Conservation (phyloP, 2,797 vertebrate species). For the Amblyraja radiata region DNA sequence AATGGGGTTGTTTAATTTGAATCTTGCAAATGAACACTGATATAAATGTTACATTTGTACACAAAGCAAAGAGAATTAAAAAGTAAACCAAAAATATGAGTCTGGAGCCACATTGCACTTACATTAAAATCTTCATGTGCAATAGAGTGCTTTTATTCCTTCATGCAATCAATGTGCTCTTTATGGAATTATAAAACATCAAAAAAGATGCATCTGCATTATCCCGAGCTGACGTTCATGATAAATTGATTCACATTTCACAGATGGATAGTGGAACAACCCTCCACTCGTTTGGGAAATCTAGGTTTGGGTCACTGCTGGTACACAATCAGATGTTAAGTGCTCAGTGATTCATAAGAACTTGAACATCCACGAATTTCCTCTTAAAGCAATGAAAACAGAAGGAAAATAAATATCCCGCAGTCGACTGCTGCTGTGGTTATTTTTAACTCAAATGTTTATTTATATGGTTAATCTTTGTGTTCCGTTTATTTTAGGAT, state of each 20-base stretch:
- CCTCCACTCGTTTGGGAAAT: not conserved
- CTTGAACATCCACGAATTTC: not conserved
- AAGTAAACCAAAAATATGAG: not conserved
- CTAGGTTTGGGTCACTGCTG: not conserved
- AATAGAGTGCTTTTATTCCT: not conserved
- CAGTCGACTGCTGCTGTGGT: not conserved
- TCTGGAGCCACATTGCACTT: not conserved
- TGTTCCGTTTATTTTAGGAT: not conserved
- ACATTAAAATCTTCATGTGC: not conserved
- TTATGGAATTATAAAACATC: not conserved
- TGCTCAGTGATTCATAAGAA: not conserved
- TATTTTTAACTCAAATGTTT: conserved; percentile 35
- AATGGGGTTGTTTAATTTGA: not conserved
- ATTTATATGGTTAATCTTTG: not conserved
- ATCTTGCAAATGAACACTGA: not conserved
- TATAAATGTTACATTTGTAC: not conserved
- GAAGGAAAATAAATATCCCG: not conserved
- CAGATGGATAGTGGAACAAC: not conserved
- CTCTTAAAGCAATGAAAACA: not conserved
- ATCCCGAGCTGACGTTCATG: not conserved
- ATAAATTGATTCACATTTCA: not conserved
- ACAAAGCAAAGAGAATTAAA: not conserved
- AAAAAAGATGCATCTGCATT: not conserved
- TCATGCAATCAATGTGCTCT: not conserved
- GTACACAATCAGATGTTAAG: not conserved